Conservation (phyloP, 1,140 invertebrate species). For the Drosophila gunungcola region DNA sequence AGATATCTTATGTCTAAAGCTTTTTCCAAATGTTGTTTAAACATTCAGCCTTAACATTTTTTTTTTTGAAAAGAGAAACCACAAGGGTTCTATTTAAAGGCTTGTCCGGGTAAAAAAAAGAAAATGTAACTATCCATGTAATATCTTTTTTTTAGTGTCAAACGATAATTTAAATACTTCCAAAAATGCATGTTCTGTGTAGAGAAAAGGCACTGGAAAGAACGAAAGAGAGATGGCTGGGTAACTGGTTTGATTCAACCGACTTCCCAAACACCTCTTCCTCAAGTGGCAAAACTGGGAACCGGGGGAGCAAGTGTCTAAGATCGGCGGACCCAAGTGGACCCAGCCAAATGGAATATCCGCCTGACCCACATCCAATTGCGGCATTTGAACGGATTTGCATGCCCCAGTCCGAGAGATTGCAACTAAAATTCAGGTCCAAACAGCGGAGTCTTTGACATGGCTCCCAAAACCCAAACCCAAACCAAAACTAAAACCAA, state of each 20-base stretch:
- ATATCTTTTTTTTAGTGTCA: no score
- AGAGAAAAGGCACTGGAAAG: conserved; percentile 2
- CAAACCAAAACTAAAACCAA: conserved; percentile 3
- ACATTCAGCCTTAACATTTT: no score
- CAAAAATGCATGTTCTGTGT: conserved; percentile 5
- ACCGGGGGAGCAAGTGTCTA: conserved; percentile 23
- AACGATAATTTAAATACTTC: background rate
- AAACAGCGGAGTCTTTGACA: conserved; percentile 45
- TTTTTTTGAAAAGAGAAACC: no score
- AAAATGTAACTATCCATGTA: no score
- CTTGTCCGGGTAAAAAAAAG: no score
- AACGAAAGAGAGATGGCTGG: conserved; percentile 14
- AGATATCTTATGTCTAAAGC: no score
- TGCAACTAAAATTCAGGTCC: conserved; percentile 4
- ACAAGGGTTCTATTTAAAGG: no score
- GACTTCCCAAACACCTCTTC: conserved; percentile 40
- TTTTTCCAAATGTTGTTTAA: no score
- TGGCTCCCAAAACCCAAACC: conserved; percentile 11
- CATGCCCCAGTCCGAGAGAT: conserved; percentile 44
- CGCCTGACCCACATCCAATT: conserved; percentile 68
- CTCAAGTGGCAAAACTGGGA: conserved; percentile 3
- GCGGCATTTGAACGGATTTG: conserved; percentile 50
- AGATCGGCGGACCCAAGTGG: conserved; percentile 21
- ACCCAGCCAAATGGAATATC: conserved; percentile 54
- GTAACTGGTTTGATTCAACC: conserved; percentile 69